Base-by-base conservation (phyloP, 2,888 invertebrate species). In the Cordylochernes scorpioides region DNA sequence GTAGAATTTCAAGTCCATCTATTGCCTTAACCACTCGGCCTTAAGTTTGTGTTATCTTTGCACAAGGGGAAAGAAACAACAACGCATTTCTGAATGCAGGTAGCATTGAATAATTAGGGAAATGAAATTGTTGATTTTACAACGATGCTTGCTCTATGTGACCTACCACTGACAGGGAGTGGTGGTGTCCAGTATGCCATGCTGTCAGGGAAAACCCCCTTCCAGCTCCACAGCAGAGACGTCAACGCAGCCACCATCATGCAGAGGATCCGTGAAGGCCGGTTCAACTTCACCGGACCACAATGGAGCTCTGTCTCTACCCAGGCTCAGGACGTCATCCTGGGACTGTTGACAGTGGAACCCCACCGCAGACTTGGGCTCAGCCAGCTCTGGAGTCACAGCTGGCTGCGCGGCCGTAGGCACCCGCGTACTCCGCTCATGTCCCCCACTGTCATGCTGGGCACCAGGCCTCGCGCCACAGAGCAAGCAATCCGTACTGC, bases 131-230 rank as follows among this genome's bases (percentile, higher is more conserved):
- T n/a, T n/a, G n/a, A n/a, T n/a, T n/a, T n/a, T n/a, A n/a, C n/a
- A n/a, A n/a, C n/a, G n/a, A n/a, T n/a, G n/a, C n/a, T n/a, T n/a
- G n/a, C n/a, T n/a, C n/a, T n/a, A n/a, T n/a, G n/a, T n/a, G n/a
- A n/a, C n/a, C n/a, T n/a, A n/a, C n/a, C n/a, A n/a, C n/a, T n/a
- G n/a, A n/a, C n/a, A n/a, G n/a, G n/a, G n/a, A n/a, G n/a, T n/a
- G n/a, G n/a, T n/a, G n/a, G n/a, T 38, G 49, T 59, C 22, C 52
- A 64, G 65, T 75, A 72, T 50, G 71, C 71, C 31, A 68, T 77
- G 68, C 54, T 88, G 26, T 71, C 75, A 36, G 88, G 88, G 0
- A 66, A 68, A 17, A 36, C 78, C 1, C 86, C 88, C 1, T 88
- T 84, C 59, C 69, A 71, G 42, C 50, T 53, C 3, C 52, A 63